Conservation (phyloP, 2,113 vertebrate genomes). For the Nyctereutes procyonoides region DNA sequence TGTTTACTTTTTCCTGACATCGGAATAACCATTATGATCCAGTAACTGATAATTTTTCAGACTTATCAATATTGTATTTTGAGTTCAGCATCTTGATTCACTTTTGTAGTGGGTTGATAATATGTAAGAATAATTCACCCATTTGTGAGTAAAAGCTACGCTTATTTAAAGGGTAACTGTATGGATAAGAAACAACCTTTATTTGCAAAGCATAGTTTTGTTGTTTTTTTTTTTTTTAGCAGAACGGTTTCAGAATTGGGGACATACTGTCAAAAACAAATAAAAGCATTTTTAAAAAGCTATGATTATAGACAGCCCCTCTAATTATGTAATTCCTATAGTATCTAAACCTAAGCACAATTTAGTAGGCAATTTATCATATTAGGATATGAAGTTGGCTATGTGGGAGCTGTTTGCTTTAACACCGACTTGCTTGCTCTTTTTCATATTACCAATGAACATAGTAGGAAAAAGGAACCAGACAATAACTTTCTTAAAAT, state of each 20-base stretch:
- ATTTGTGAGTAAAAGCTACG: slow-evolving; percentile 5
- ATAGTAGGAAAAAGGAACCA: neutral
- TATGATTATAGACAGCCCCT: neutral
- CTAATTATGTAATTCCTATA: neutral
- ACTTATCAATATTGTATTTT: neutral
- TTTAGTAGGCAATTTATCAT: neutral
- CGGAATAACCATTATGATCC: neutral
- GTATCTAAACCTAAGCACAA: neutral
- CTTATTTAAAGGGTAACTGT: neutral
- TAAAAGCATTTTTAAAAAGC: neutral
- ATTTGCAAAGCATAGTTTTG: neutral
- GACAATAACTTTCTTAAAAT: neutral
- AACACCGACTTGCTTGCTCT: neutral
- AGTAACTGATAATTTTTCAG: neutral
- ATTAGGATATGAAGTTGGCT: neutral
- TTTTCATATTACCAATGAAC: neutral
- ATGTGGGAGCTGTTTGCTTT: neutral
- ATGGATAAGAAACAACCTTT: neutral
- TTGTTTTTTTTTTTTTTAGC: neutral
- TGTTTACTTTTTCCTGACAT: neutral
- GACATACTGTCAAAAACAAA: neutral
- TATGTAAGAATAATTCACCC: neutral
- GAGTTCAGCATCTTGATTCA: neutral
- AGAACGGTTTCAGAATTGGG: neutral
- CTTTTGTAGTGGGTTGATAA: neutral